Conservation (phyloP, 2,888 invertebrate species). For the Oscheius sp. region DNA sequence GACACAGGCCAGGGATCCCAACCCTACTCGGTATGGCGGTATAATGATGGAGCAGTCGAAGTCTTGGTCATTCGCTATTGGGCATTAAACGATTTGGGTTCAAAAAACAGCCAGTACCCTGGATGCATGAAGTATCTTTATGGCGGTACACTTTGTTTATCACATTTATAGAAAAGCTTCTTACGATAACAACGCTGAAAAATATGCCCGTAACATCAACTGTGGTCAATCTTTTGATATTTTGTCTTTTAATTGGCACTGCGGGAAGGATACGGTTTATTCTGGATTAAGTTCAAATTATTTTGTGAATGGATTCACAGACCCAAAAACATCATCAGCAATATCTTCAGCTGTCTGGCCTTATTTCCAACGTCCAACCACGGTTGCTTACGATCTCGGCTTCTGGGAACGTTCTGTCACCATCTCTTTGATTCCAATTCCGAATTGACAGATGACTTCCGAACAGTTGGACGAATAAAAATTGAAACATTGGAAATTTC, state of each 20-base stretch:
- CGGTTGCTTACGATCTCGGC: slow-evolving; percentile 8
- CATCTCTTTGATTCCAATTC: not conserved
- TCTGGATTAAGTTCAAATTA: too few relatives aligned
- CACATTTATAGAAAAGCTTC: not conserved
- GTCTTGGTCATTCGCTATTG: slow-evolving; percentile 15
- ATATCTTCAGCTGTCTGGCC: slow-evolving; percentile 2
- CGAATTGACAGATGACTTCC: not conserved
- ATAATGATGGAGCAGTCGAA: not conserved
- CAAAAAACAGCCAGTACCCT: not conserved
- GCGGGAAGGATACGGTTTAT: not conserved
- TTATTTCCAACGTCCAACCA: not conserved
- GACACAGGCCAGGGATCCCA: not conserved
- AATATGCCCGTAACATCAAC: not conserved
- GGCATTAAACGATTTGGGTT: not conserved
- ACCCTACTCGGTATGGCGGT: not conserved
- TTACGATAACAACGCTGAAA: not conserved
- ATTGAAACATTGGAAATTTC: too few relatives aligned
- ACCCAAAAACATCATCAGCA: not conserved
- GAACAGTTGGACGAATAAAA: too few relatives aligned
- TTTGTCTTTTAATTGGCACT: not conserved
- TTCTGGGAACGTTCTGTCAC: slow-evolving; percentile 7
- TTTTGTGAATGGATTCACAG: too few relatives aligned
- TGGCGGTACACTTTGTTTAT: not conserved
- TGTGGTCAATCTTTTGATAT: slow-evolving; percentile 7
- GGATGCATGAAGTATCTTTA: not conserved